Evolutionary conservation across 2,888 invertebrate genomes (phyloP).

Genomic region (Cantharis nigra): DNA sequence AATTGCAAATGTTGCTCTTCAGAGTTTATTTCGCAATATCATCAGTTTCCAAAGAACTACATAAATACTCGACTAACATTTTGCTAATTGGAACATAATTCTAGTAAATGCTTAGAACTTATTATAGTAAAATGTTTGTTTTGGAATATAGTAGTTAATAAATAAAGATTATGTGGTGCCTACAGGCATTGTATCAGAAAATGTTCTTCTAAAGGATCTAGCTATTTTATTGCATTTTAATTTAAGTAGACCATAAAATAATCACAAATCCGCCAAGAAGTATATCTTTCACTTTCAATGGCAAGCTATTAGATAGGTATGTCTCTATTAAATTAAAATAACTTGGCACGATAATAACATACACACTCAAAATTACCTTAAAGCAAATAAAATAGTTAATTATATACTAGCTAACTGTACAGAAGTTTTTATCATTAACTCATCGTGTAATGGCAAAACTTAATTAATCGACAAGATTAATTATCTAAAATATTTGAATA

Average conservation of each 20-base stretch:
- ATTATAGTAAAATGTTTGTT: not conserved
- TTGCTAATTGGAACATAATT: no score
- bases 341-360: not conserved
- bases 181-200: not conserved
- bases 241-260: not conserved
- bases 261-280: not conserved
- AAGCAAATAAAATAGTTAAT: not conserved
- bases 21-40: not conserved
- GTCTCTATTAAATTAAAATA: not conserved
- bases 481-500: not conserved
- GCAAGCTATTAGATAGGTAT: not conserved
- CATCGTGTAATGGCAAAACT: not conserved
- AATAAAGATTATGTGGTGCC: not conserved
- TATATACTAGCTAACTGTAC: not conserved
- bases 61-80: no score
- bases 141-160: not conserved
- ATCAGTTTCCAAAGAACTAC: no score
- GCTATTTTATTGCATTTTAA: not conserved
- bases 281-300: not conserved
- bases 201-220: not conserved
- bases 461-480: not conserved
- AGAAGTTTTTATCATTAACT: not conserved
- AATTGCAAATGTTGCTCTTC: not conserved
- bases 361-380: not conserved
- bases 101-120: no score